Base-by-base conservation (phyloP, 1,140 invertebrate species). In the Macrosteles quadrilineatus region DNA sequence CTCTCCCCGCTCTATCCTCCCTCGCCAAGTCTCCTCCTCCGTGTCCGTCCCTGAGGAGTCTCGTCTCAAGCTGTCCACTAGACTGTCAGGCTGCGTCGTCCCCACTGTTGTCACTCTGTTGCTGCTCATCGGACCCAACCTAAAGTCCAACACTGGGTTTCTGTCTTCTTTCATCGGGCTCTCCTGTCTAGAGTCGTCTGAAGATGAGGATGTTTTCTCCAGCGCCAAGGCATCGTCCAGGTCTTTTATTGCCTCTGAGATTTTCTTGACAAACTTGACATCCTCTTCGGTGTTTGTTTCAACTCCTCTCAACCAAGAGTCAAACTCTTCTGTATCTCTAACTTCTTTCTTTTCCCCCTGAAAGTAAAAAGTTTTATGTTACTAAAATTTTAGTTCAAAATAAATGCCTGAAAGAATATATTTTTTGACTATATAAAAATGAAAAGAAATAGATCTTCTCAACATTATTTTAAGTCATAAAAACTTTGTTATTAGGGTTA, bases 21-120 rank as follows among this genome's bases (percentile, higher is more conserved):
- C 82, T 36, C 84, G 81, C 86, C 86, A 89, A 70, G 85, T 87
- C 73, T 90, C 88, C 73, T 90, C 88, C 77, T 89, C 88, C 1
- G 86, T 87, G 75, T 88, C 86, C 23, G 86, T 87, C 30, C 82
- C 84, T 9, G 86, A 87, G 65, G 72, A 73, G 2, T 74, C 72
- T n/a, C 69, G 67, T 17, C 71, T 64, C 47, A 65, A 67, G 32
- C 65, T 67, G 29, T 23, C 32, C 17, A 36, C 62, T n/a, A 66
- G 17, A 43, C 55, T 31, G 23, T 62, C 55, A 23, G 53, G 36
- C 43, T 63, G 23, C 59, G 40, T 21, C 19, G 17, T 32, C n/a
- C 25, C 3, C 1, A 27, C 14, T 11, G 40, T 36, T 32, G 9
- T 9, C 31, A 43, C 17, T 47, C 47, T n/a, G 6, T n/a, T 25